Base-by-base conservation (phyloP, 2,113 vertebrate genomes). In the Phalacrocorax brasilianus region DNA sequence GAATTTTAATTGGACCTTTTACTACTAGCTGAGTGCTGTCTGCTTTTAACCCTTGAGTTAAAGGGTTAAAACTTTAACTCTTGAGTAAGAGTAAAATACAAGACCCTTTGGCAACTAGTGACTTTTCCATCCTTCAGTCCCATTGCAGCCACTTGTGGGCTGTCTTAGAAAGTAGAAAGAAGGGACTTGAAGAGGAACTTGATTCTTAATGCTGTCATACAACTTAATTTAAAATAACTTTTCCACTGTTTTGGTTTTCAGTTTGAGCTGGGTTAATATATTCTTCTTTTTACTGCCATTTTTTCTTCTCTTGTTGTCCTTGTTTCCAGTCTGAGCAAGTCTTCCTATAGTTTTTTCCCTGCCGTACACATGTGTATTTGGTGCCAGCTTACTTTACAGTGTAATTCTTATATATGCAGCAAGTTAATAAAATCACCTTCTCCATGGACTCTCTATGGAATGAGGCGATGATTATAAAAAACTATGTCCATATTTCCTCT, bases 1-100 rank as follows among this genome's bases (percentile, higher is more conserved):
- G 83, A 94, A 92, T 96, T 96, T 96, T 94, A 95, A 92, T 95
- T 84, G 68, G 52, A n/a, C 49, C 82, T 77, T 84, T 86, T 84
- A 86, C 38, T 67, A 30, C 72, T 30, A n/a, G 63, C 68, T 73
- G 74, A 91, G 35, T 61, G 35, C 65, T 91, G 19, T 65, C 83
- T 78, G 67, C 32, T 77, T 94, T 88, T 92, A 84, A 67, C 52
- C 27, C 27, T 75, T 38, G 9, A 38, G 38, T 38, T 38, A 38
- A 38, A 38, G 38, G 38, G 38, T 38, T 38, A 38, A 38, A 38
- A 38, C 38, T 38, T 38, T 38, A 38, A 38, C 38, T 38, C 38
- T 38, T 38, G 38, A 38, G 9, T 45, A 63, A 75, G 24, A 67
- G 17, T 35, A 44, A 85, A 93, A 80, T 84, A 49, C 33, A 52